Conservation (phyloP, 2,113 vertebrate genomes). For the Phylloscopus trochilus region DNA sequence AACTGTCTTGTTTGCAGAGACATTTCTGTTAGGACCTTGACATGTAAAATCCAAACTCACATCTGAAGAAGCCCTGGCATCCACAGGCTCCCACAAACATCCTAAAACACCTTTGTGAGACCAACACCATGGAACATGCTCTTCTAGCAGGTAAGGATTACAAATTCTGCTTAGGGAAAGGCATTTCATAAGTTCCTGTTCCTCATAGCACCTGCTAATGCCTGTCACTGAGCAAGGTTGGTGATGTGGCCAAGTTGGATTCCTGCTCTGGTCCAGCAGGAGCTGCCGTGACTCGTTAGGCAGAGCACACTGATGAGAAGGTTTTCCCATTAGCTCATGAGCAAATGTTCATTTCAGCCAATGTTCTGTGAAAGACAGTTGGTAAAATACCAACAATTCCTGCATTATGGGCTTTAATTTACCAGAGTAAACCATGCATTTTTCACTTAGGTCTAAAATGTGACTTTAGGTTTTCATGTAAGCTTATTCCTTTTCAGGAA, state of each 20-base stretch:
- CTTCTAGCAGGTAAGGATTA: not conserved
- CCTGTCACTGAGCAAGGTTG: not conserved
- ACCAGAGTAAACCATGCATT: not conserved
- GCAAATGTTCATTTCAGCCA: not conserved
- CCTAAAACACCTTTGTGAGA: not conserved
- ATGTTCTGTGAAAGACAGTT: not conserved
- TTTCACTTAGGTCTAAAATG: not conserved
- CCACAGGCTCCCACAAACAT: not conserved
- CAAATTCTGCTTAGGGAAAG: not conserved
- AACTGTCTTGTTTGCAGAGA: not conserved
- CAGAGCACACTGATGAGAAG: not conserved
- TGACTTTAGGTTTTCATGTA: not conserved
- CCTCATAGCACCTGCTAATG: not conserved
- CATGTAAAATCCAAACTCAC: not conserved
- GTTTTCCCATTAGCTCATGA: not conserved
- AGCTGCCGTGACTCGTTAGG: fast-evolving
- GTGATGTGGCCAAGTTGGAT: fast-evolving
- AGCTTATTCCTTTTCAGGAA: not conserved
- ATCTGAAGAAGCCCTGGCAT: not conserved
- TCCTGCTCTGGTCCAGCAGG: not conserved
- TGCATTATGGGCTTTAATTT: not conserved
- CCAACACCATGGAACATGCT: not conserved
- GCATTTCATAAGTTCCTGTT: not conserved
- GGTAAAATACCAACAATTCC: not conserved
- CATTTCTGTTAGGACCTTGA: not conserved